Base-by-base conservation (phyloP, 2,113 vertebrate genomes). In the Camarhynchus parvulus region DNA sequence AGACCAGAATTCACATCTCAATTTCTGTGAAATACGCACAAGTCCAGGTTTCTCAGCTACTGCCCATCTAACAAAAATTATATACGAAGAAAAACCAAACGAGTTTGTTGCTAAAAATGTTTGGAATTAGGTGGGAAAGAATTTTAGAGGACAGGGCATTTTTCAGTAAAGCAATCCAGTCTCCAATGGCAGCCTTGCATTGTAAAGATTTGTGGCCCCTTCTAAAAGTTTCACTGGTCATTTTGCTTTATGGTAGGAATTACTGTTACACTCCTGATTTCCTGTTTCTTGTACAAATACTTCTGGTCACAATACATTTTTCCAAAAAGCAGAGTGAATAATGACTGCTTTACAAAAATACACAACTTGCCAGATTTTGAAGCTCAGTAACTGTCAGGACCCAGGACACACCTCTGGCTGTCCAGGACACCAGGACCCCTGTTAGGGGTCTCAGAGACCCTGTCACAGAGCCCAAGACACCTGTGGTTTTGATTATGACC, bases 221-320 rank as follows among this genome's bases (percentile, higher is more conserved):
- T 87, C 52, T 56, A 77, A 25, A 88, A 76, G 9, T 80, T 95
- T 76, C 42, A 49, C 17, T 75, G 68, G 39, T 86, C 59, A 63
- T 89, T 93, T 95, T 92, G 41, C 58, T 63, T 91, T 91, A 72
- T 15, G 55, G 22, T 47, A 80, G 27, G 47, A 73, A 88, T 67
- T 85, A 80, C 66, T 90, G 59, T 69, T 59, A 80, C 67, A 16
- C 66, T 93, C 56, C 25, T 85, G 50, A 89, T 85, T 85, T 95
- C 75, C 87, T 92, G 46, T 86, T 97, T 96, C 66, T 91, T 97
- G 96, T 97, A 91, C 68, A 92, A 61, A 89, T 87, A 61, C 7
- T 68, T 82, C n/a, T 76, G 53, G 44, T 79, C 41, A 69, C 17
- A 62, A 42, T 10, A 55, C 16, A 41, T 92, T 88, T 92, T 92